These are phyloP conservation scores for Neotoxoptera formosana DNA, from an alignment of 1,140 invertebrate genomes.

Conservation along the genomic window DNA sequence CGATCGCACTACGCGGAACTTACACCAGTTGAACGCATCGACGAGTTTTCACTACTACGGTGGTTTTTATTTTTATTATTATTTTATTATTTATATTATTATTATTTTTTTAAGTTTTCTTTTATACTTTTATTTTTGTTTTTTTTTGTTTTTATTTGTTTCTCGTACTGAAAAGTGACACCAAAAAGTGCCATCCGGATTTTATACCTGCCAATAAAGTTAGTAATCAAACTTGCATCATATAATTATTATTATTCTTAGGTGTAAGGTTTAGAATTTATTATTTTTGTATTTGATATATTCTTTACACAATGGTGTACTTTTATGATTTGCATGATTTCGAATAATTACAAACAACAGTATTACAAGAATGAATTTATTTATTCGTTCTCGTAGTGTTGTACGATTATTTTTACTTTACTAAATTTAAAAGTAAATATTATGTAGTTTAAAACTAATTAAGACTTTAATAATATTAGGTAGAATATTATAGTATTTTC, in stretches of 20 bases:
- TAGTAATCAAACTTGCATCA: not conserved
- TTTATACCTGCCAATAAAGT: slow-evolving; percentile 7
- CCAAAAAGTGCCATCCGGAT: slow-evolving; percentile 10
- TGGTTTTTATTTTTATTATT: slow-evolving; percentile 52
- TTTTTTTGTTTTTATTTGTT: slow-evolving; percentile 41
- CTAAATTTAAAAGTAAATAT: not conserved
- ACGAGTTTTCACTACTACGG: not conserved
- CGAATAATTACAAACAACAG: not conserved
- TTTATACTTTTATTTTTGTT: not conserved
- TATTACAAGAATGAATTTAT: not conserved
- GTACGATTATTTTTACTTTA: not conserved
- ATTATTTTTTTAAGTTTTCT: slow-evolving; percentile 27
- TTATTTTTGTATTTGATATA: not conserved
- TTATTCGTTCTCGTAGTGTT: not conserved
- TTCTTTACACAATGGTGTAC: not conserved
- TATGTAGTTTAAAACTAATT: too few species aligned
- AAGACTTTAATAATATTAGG: not conserved
- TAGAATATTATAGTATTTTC: not conserved
- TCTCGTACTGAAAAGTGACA: slow-evolving; percentile 41
- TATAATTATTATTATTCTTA: not conserved
- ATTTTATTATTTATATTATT: slow-evolving; percentile 29
- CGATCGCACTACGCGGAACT: not conserved
- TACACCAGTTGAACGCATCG: slow-evolving; percentile 13
- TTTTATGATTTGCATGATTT: not conserved
- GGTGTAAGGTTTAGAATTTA: not conserved